Evolutionary conservation across 2,797 vertebrate genomes (phyloP).

Genomic region (Fistularia tabacaria): DNA sequence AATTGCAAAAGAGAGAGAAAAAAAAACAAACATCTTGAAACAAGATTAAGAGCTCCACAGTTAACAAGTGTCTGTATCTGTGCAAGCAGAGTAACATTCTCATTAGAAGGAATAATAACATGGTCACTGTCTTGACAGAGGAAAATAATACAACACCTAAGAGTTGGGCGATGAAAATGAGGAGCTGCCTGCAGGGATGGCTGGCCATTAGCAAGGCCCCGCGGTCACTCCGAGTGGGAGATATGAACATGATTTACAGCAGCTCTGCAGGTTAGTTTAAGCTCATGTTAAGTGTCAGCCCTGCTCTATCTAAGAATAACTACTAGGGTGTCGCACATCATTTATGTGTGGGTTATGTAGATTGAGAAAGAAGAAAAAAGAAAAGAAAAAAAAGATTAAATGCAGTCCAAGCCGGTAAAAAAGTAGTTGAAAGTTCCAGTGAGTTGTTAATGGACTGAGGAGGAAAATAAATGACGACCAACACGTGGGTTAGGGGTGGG

Average conservation of each 20-base stretch:
- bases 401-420: neutral
- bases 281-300: slow-evolving; percentile 10
- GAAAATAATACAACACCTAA: slow-evolving; percentile 64
- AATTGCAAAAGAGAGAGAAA: slow-evolving; percentile 14
- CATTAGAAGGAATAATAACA: slow-evolving; percentile 69
- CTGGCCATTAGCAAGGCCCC: slow-evolving; percentile 44
- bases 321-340: slow-evolving; percentile 12
- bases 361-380: slow-evolving; percentile 7
- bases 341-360: slow-evolving; percentile 9
- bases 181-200: slow-evolving; percentile 55
- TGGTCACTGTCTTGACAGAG: slow-evolving; percentile 56
- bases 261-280: slow-evolving; percentile 30
- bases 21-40: neutral
- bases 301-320: slow-evolving; percentile 3
- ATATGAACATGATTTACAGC: slow-evolving; percentile 39
- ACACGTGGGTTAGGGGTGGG: slow-evolving; percentile 13
- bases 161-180: slow-evolving; percentile 47
- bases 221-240: slow-evolving; percentile 22
- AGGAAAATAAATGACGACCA: slow-evolving; percentile 13
- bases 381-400: slow-evolving; percentile 11
- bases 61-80: slow-evolving; percentile 19
- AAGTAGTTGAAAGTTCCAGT: neutral
- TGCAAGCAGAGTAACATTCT: slow-evolving; percentile 47
- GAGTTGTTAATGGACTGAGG: slow-evolving; percentile 12
- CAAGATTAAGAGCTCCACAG: slow-evolving; percentile 10